Conservation (phyloP, 2,888 invertebrate genomes). For the Nesidiocoris tenuis region DNA sequence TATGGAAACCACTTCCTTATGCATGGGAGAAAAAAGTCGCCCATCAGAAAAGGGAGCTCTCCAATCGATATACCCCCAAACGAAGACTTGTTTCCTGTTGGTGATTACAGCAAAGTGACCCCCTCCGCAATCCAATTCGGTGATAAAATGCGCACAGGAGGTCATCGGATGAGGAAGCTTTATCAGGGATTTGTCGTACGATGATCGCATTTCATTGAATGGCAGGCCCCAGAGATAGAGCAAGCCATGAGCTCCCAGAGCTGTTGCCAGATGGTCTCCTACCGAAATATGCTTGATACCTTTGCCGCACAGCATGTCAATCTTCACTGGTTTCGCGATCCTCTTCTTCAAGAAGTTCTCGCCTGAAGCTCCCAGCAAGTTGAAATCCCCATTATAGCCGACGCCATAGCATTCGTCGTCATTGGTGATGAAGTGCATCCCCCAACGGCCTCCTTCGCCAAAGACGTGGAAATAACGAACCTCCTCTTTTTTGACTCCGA, state of each 20-base stretch:
- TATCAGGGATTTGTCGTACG: constrained; percentile 6
- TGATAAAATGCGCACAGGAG: constrained; percentile 5
- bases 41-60: constrained; percentile 28
- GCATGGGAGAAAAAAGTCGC: constrained; percentile 21
- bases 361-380: constrained; percentile 12
- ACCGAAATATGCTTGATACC: neutral
- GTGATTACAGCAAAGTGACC: constrained; percentile 15
- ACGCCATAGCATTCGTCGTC: constrained; percentile 16
- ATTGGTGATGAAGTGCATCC: constrained; percentile 5
- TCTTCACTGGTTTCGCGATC: constrained; percentile 9
- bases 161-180: constrained; percentile 11
- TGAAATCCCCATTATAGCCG: constrained; percentile 24
- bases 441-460: constrained; percentile 15
- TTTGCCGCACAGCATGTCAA: neutral
- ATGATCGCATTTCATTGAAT: neutral
- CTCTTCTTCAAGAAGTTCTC: constrained; percentile 21
- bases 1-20: constrained; percentile 16
- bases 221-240: constrained; percentile 14
- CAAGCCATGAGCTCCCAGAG: neutral
- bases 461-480: constrained; percentile 12
- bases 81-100: constrained; percentile 11
- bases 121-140: constrained; percentile 11
- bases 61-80: constrained; percentile 27
- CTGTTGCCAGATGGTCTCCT: constrained; percentile 6
- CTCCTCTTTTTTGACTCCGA: neutral